Evolutionary conservation across 2,113 vertebrate genomes (phyloP).

Genomic region (Rhea pennata): DNA sequence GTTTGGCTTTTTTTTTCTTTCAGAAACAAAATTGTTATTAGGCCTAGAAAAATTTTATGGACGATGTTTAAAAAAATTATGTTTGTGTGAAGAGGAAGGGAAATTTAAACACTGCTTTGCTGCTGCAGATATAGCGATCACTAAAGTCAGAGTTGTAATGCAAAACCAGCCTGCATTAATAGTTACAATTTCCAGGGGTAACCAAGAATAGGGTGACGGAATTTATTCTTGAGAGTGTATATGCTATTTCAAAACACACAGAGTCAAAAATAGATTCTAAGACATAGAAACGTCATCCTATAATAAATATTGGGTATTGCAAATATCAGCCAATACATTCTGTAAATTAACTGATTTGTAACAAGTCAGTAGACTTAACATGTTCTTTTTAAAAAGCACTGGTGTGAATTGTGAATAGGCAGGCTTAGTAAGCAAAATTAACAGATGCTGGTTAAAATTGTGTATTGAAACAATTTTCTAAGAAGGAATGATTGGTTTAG

Average conservation of each 20-base stretch:
- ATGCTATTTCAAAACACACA: slow-evolving; percentile 20
- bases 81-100: neutral
- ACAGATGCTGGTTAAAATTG: slow-evolving; percentile 35
- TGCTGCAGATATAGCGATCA: neutral
- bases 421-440: slow-evolving; percentile 34
- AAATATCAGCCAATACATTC: neutral
- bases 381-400: neutral
- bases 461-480: neutral
- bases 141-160: neutral
- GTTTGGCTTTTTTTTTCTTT: neutral
- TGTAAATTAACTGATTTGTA: neutral
- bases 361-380: neutral
- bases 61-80: neutral
- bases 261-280: slow-evolving; percentile 37
- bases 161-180: neutral
- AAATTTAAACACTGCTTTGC: neutral
- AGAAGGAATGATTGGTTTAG: slow-evolving; percentile 53
- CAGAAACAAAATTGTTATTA: neutral
- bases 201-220: neutral
- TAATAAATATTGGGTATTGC: slow-evolving; percentile 24
- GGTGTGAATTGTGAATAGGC: neutral
- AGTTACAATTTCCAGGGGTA: neutral
- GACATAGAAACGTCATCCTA: slow-evolving; percentile 22
- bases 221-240: neutral
- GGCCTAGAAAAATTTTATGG: neutral